Conservation (phyloP, 2,113 vertebrate species). For the Xyliphius kryptos region DNA sequence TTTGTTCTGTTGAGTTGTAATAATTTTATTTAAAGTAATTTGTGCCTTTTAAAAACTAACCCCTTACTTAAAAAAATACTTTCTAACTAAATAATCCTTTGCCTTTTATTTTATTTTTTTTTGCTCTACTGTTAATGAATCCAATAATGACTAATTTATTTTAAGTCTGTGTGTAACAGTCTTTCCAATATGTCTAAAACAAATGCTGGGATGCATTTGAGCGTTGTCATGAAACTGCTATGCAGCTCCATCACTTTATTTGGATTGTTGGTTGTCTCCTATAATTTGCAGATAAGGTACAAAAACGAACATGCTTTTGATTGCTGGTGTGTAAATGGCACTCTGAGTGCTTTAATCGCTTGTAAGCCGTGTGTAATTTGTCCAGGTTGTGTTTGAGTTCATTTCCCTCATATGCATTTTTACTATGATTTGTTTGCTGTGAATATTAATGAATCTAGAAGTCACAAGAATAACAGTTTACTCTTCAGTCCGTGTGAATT, state of each 20-base stretch:
- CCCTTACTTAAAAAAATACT: conserved; percentile 34
- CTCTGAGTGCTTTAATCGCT: conserved; percentile 21
- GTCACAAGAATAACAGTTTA: conserved; percentile 67
- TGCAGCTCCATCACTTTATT: conserved; percentile 63
- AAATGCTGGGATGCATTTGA: conserved; percentile 45
- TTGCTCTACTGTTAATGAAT: too few species aligned
- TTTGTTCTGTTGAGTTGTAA: conserved; percentile 33
- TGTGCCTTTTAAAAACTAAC: conserved; percentile 41
- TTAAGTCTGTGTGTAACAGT: too few species aligned
- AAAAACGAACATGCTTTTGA: background rate
- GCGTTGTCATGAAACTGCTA: conserved; percentile 66
- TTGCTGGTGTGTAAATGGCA: conserved; percentile 2
- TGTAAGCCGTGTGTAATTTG: conserved; percentile 32
- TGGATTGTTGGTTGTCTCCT: conserved; percentile 15
- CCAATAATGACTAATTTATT: too few species aligned
- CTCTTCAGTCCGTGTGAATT: conserved; percentile 71
- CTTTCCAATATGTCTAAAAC: too few species aligned
- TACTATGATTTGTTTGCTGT: conserved; percentile 32
- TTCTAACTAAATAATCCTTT: conserved; percentile 34
- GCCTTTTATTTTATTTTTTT: too few species aligned
- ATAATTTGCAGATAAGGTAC: conserved; percentile 5
- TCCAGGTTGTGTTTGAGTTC: conserved; percentile 8
- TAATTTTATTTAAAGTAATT: conserved; percentile 44
- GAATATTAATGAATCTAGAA: conserved; percentile 45
- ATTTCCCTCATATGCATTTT: conserved; percentile 23